phyloP scores from a whole-genome alignment of 2,797 vertebrate species.

The Glossophaga mutica region DNA sequence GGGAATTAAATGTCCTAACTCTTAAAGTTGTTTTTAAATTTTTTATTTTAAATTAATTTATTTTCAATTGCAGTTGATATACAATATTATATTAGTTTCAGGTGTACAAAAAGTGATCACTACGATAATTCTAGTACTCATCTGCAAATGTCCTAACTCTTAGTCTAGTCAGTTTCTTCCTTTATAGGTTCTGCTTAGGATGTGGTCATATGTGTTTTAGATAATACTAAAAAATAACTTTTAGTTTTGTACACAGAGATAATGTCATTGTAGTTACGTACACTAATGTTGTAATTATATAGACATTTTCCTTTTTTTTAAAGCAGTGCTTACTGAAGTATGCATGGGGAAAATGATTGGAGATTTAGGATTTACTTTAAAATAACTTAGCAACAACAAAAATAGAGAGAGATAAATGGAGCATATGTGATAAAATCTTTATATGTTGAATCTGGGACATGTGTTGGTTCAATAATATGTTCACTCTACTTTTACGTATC shows the following conservation, averaged over 20 bases:
- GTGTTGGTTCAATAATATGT: not conserved
- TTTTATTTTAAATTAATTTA: not conserved
- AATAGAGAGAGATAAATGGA: not conserved
- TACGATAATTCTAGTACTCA: not conserved
- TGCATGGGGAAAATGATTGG: not conserved
- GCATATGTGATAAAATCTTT: not conserved
- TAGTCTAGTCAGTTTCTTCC: not conserved
- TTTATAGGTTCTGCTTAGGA: not conserved
- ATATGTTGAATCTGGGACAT: not conserved
- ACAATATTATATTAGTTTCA: not conserved
- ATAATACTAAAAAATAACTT: not conserved
- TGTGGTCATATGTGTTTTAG: not conserved
- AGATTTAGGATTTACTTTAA: conserved; percentile 7
- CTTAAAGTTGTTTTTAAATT: not conserved
- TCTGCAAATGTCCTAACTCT: not conserved
- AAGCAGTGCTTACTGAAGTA: not conserved
- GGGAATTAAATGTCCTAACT: not conserved
- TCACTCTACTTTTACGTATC: not conserved
- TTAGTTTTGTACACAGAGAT: not conserved
- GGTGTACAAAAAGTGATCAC: not conserved
- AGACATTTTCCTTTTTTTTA: not conserved
- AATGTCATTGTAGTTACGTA: not conserved
- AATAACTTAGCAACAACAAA: not conserved
- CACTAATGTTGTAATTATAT: not conserved
- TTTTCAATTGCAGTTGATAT: not conserved